Evolutionary conservation across 2,113 vertebrate species (phyloP).

Genomic region (Pteruthius melanotis): DNA sequence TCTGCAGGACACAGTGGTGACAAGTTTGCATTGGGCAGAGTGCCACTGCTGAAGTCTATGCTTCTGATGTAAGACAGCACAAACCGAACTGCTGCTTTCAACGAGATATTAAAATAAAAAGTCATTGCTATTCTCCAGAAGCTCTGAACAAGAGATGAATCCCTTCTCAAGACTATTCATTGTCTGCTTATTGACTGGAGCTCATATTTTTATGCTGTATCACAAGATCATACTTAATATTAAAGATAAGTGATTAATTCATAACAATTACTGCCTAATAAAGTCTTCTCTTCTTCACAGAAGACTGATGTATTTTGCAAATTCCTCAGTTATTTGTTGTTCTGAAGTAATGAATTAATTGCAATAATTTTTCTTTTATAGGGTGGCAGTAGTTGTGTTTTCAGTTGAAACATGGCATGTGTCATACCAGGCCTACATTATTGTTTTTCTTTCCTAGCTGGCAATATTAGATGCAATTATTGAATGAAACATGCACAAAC

Average conservation of each 20-base stretch:
- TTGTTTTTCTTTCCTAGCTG: not conserved
- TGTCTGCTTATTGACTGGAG: not conserved
- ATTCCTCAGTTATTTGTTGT: not conserved
- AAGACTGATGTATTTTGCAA: not conserved
- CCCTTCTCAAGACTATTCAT: not conserved
- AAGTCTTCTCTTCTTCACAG: not conserved
- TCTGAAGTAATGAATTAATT: not conserved
- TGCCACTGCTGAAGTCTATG: not conserved
- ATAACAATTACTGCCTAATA: not conserved
- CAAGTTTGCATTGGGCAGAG: not conserved
- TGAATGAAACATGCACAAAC: not conserved
- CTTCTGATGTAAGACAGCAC: not conserved
- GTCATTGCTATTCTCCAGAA: not conserved
- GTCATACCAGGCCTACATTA: not conserved
- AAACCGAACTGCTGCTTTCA: not conserved
- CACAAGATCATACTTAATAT: not conserved
- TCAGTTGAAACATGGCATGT: not conserved
- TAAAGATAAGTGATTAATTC: constrained; percentile 2
- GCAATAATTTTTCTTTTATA: not conserved
- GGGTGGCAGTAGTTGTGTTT: not conserved
- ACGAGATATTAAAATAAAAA: not conserved
- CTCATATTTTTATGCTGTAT: not conserved
- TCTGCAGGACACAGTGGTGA: not conserved
- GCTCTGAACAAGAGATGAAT: not conserved
- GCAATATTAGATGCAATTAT: not conserved